A percentile compares a stretch with the other conserved stretches of the same genome.
phyloP scores from a whole-genome alignment of 2,888 invertebrate species.

The Polydrusus pterygomalis region DNA sequence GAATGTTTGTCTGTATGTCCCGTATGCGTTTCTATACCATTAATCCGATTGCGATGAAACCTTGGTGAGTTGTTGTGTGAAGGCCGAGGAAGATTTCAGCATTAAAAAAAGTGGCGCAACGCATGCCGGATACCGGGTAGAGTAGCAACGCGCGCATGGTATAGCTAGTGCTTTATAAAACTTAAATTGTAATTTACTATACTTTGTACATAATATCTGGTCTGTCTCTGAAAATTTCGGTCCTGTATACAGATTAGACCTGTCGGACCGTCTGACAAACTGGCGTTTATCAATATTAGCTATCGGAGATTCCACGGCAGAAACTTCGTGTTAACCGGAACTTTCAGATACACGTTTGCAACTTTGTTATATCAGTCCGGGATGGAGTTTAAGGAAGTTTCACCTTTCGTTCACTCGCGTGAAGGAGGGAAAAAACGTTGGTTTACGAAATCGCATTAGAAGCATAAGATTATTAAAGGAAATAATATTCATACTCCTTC shows the following conservation, averaged over 20 bases:
- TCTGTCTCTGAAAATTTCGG: neutral
- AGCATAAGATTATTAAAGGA: too few relatives aligned
- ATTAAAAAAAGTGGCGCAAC: too few relatives aligned
- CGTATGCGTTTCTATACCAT: too few relatives aligned
- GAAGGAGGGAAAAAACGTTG: neutral
- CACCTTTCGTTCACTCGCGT: neutral
- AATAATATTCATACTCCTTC: too few relatives aligned
- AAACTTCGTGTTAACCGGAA: slow-evolving; percentile 26
- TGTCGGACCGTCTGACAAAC: slow-evolving; percentile 19
- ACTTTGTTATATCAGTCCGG: slow-evolving; percentile 16
- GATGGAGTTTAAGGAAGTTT: slow-evolving; percentile 25
- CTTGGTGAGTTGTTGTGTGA: too few relatives aligned
- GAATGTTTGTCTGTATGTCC: too few relatives aligned
- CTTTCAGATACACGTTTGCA: slow-evolving; percentile 7
- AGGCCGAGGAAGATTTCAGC: too few relatives aligned
- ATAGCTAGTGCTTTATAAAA: too few relatives aligned
- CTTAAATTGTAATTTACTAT: too few relatives aligned
- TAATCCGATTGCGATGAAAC: too few relatives aligned
- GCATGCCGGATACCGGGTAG: too few relatives aligned
- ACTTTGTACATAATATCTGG: neutral
- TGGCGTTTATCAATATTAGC: slow-evolving; percentile 27
- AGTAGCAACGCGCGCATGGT: too few relatives aligned
- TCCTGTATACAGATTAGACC: slow-evolving; percentile 14
- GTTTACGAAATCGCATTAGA: neutral
- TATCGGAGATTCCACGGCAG: slow-evolving; percentile 15